Percentiles rank a stretch among this genome's conserved stretches.
Evolutionary conservation across 2,113 vertebrate genomes (phyloP).

Genomic region (Camelus dromedarius): DNA sequence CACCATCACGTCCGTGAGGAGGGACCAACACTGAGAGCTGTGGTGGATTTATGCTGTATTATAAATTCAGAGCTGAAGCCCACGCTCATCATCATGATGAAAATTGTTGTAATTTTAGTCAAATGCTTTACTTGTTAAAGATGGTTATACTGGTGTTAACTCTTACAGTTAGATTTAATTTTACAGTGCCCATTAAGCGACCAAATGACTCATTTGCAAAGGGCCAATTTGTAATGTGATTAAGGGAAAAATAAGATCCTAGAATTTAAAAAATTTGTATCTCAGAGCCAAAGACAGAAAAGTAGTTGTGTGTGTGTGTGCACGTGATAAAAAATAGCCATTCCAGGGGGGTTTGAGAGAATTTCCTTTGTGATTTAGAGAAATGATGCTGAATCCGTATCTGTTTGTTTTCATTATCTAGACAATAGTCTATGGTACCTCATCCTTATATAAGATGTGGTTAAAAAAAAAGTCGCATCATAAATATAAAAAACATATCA

Average conservation of each 20-base stretch:
- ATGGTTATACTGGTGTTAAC: background rate
- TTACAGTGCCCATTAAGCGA: slow-evolving; percentile 31
- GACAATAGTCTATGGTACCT: slow-evolving; percentile 28
- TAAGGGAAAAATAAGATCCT: background rate
- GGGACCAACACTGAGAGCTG: background rate
- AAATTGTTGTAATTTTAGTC: slow-evolving; percentile 29
- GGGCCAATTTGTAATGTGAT: background rate
- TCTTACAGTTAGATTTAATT: slow-evolving; percentile 47
- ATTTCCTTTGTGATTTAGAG: slow-evolving; percentile 14
- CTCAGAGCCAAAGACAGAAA: slow-evolving; percentile 54
- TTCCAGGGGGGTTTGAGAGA: background rate
- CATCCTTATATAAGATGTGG: slow-evolving; percentile 51
- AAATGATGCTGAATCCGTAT: slow-evolving; percentile 38
- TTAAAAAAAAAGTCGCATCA: slow-evolving; percentile 28
- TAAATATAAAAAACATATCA: slow-evolving; percentile 41
- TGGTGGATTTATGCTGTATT: background rate
- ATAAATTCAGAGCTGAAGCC: background rate
- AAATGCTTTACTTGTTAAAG: slow-evolving; percentile 33
- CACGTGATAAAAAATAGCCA: background rate
- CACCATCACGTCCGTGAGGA: background rate
- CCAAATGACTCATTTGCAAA: slow-evolving; percentile 46
- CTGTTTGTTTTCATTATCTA: background rate
- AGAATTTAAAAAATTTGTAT: background rate
- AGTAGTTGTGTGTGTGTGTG: background rate
- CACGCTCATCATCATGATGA: background rate